Conservation (phyloP, 2,797 vertebrate species). For the Melanotaenia boesemani region DNA sequence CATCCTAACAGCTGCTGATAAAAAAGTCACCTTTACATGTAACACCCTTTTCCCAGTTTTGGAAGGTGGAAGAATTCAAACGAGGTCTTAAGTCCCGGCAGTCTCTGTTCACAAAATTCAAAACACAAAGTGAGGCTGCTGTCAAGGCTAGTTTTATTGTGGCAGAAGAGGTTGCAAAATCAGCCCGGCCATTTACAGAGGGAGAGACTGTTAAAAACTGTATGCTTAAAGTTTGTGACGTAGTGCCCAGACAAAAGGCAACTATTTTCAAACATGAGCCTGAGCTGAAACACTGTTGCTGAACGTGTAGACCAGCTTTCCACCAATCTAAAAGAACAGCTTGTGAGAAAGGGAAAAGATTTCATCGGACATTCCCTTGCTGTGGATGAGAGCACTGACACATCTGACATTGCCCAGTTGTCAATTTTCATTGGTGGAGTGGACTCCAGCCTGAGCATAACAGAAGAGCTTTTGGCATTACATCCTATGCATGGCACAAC, state of each 20-base stretch:
- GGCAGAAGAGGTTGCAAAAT: slow-evolving; percentile 12
- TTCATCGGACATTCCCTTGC: not conserved
- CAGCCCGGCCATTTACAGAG: not conserved
- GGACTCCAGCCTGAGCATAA: not conserved
- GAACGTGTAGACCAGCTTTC: not conserved
- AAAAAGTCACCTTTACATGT: too few species aligned
- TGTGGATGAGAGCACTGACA: slow-evolving; percentile 2
- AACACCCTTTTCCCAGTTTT: too few species aligned
- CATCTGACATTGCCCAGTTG: not conserved
- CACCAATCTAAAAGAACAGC: slow-evolving; percentile 12
- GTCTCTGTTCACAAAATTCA: slow-evolving; percentile 13
- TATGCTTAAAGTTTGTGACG: too few species aligned
- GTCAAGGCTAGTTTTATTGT: slow-evolving; percentile 7
- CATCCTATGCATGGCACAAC: slow-evolving; percentile 4
- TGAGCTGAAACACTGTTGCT: not conserved
- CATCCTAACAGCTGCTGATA: too few species aligned
- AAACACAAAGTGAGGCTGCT: slow-evolving; percentile 4
- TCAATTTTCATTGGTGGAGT: not conserved
- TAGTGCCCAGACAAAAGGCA: slow-evolving; percentile 8
- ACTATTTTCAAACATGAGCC: slow-evolving; percentile 1
- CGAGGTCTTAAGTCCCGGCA: slow-evolving; percentile 1
- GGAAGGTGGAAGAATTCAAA: slow-evolving; percentile 1
- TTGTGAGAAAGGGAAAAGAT: slow-evolving; percentile 6
- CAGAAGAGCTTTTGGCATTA: not conserved
- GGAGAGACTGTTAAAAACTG: too few species aligned